These are phyloP conservation scores for Geotrypetes seraphini DNA, from an alignment of 2,797 vertebrate species.

Conservation along the genomic window DNA sequence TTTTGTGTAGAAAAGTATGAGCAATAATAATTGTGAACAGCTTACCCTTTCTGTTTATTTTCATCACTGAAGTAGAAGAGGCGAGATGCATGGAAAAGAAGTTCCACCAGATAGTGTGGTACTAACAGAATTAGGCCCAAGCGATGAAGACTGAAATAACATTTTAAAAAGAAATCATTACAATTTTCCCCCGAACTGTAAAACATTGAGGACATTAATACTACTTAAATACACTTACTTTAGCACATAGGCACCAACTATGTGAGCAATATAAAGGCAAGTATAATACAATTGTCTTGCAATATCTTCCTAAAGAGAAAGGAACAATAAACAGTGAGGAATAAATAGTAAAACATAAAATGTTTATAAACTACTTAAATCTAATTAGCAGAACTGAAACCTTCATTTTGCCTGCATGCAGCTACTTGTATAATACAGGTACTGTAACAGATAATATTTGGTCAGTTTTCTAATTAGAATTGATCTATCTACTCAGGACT, in stretches of 20 bases:
- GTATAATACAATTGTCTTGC: conserved; percentile 75
- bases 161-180: too few species aligned
- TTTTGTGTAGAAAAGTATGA: too few species aligned
- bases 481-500: too few species aligned
- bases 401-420: too few species aligned
- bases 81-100: conserved; percentile 73
- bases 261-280: conserved; percentile 74
- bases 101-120: conserved; percentile 76
- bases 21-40: too few species aligned
- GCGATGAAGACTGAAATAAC: conserved; percentile 64
- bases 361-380: too few species aligned
- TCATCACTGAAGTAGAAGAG: conserved; percentile 80
- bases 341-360: background rate
- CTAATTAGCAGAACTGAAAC: too few species aligned
- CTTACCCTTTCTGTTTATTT: conserved; percentile 76
- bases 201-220: too few species aligned
- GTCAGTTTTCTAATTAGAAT: too few species aligned
- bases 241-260: conserved; percentile 72
- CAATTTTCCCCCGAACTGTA: too few species aligned
- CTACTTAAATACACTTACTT: conserved; percentile 60
- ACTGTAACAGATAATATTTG: too few species aligned
- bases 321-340: background rate
- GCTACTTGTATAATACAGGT: too few species aligned
- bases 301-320: conserved; percentile 64
- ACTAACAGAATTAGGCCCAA: conserved; percentile 71